Percentiles rank a stretch among this genome's conserved stretches.
phyloP scores from a whole-genome alignment of 2,888 invertebrate genomes.

The Cantharis nigra region DNA sequence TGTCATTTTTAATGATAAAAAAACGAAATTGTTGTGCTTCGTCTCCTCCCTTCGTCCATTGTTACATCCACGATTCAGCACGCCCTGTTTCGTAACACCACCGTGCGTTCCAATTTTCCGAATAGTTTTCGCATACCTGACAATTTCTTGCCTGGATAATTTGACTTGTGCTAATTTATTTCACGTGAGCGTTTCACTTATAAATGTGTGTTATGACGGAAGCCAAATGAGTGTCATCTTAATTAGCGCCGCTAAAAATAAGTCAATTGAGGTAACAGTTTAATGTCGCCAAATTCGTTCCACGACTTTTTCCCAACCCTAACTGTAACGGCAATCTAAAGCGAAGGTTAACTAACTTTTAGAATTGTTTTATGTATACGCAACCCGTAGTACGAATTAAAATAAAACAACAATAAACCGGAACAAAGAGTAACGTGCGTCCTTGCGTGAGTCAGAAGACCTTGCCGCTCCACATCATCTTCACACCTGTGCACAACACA shows the following conservation, averaged over 20 bases:
- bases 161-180: conserved; percentile 17
- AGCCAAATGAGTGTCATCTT: conserved; percentile 4
- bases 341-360: neutral
- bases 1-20: conserved; percentile 21
- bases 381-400: conserved; percentile 8
- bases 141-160: conserved; percentile 9
- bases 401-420: conserved; percentile 38
- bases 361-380: neutral
- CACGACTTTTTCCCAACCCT: neutral
- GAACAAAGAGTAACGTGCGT: conserved; percentile 51
- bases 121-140: conserved; percentile 14
- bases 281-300: neutral
- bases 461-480: conserved; percentile 44
- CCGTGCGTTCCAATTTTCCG: neutral
- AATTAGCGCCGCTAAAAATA: neutral
- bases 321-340: neutral
- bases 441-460: conserved; percentile 53
- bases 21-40: neutral
- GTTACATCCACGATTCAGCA: neutral
- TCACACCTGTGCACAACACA: conserved; percentile 25
- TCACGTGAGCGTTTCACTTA: conserved; percentile 1
- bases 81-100: neutral
- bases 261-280: neutral
- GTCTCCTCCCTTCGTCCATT: neutral
- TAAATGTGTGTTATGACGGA: conserved; percentile 15